Conservation (phyloP, 2,797 vertebrate genomes). For the Melanotaenia boesemani region DNA sequence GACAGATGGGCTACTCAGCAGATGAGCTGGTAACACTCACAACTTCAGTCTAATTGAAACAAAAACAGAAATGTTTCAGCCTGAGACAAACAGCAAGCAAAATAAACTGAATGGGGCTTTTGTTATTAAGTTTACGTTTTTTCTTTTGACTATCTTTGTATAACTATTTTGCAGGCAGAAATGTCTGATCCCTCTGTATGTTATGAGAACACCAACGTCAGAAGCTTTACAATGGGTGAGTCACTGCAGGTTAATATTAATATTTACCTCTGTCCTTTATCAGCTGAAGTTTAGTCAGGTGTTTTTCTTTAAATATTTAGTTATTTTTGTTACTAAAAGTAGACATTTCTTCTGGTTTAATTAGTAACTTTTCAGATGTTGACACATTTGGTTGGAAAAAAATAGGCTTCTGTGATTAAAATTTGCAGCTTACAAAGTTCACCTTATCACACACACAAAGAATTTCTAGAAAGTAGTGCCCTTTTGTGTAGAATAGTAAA, state of each 20-base stretch:
- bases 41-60: too few species aligned
- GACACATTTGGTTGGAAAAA: neutral
- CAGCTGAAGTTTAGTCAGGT: neutral
- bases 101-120: neutral
- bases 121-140: too few species aligned
- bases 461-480: neutral
- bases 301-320: neutral
- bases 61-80: neutral
- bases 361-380: neutral
- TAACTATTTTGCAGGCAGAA: slow-evolving; percentile 77
- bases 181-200: slow-evolving; percentile 87
- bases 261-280: neutral
- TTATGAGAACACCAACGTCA: slow-evolving; percentile 86
- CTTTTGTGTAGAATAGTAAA: neutral
- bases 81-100: neutral
- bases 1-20: slow-evolving; percentile 86
- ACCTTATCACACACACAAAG: too few species aligned
- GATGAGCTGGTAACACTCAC: slow-evolving; percentile 87
- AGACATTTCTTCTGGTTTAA: neutral
- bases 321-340: neutral
- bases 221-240: slow-evolving; percentile 88
- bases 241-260: neutral
- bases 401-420: neutral
- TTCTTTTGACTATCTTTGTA: neutral
- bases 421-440: too few species aligned